A percentile compares a stretch with the other conserved stretches of the same genome.
Conservation (phyloP, 2,888 invertebrate species). For the Drosophila nr. medialis region DNA sequence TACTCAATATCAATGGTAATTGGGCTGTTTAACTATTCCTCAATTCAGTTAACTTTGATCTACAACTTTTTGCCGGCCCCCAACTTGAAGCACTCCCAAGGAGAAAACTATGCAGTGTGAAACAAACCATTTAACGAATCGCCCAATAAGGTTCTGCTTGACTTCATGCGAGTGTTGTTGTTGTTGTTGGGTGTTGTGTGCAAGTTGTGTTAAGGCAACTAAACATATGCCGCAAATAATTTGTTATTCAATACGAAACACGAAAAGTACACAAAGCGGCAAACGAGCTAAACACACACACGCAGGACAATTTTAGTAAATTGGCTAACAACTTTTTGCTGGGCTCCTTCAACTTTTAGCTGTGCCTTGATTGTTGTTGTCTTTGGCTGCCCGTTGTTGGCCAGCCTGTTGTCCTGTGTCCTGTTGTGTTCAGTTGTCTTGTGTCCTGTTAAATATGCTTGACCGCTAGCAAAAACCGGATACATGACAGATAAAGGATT, state of each 20-base stretch:
- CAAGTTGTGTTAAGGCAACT: conserved; percentile 38
- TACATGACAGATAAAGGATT: conserved; percentile 23
- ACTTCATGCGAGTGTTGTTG: conserved; percentile 12
- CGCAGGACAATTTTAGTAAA: conserved; percentile 66
- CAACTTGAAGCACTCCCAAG: conserved; percentile 23
- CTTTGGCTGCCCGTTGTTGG: conserved; percentile 32
- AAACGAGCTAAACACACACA: conserved; percentile 60
- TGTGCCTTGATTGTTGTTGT: conserved; percentile 35
- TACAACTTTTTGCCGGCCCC: conserved; percentile 36
- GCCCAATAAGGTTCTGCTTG: conserved; percentile 31
- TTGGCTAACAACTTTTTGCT: conserved; percentile 76
- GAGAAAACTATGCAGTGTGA: conserved; percentile 36
- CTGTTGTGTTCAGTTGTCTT: conserved; percentile 8
- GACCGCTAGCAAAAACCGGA: conserved; percentile 45
- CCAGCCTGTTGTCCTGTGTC: conserved; percentile 40
- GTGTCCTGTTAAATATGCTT: conserved; percentile 59
- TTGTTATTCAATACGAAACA: conserved; percentile 78
- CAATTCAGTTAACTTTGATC: conserved; percentile 49
- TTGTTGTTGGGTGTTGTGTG: background rate
- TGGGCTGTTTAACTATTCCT: conserved; percentile 36
- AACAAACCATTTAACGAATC: conserved; percentile 52
- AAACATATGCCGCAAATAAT: conserved; percentile 75
- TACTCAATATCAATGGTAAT: conserved; percentile 11
- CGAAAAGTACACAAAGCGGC: conserved; percentile 73
- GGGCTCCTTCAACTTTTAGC: conserved; percentile 33